phyloP scores from a whole-genome alignment of 2,888 invertebrate genomes.

The Coenonympha arcania region DNA sequence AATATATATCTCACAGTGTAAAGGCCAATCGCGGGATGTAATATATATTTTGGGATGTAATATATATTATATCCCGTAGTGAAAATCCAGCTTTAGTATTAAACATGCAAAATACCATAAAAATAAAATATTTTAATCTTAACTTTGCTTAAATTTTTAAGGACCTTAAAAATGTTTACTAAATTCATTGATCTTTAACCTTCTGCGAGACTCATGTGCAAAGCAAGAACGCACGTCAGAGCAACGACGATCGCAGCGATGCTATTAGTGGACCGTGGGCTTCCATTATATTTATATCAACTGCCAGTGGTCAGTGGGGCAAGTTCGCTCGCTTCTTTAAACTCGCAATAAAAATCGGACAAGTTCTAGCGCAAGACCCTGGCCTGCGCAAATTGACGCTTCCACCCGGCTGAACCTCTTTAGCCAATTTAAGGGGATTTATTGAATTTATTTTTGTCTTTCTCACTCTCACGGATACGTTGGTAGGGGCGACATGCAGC shows the following conservation, averaged over 20 bases:
- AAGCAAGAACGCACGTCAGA: constrained; percentile 9
- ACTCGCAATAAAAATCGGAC: constrained; percentile 65
- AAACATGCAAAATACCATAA: no score
- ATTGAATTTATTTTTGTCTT: no score
- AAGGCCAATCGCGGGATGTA: no score
- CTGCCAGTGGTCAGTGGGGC: constrained; percentile 63
- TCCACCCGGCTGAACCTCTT: constrained; percentile 31
- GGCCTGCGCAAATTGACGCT: constrained; percentile 41
- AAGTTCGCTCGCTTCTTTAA: constrained; percentile 67
- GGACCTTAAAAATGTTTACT: background rate
- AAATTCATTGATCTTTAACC: constrained; percentile 5
- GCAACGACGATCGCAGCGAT: constrained; percentile 20
- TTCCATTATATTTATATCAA: constrained; percentile 62
- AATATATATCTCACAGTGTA: no score
- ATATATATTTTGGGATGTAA: no score
- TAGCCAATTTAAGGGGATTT: constrained; percentile 24
- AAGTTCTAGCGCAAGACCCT: constrained; percentile 64
- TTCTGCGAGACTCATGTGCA: background rate
- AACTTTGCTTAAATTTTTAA: background rate
- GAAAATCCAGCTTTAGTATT: no score
- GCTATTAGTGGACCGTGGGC: constrained; percentile 23
- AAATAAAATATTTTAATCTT: background rate
- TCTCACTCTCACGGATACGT: no score
- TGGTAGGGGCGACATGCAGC: no score
- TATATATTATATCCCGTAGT: no score